Evolutionary conservation across 2,888 invertebrate species (phyloP).

Genomic region (Epinotia nisella): DNA sequence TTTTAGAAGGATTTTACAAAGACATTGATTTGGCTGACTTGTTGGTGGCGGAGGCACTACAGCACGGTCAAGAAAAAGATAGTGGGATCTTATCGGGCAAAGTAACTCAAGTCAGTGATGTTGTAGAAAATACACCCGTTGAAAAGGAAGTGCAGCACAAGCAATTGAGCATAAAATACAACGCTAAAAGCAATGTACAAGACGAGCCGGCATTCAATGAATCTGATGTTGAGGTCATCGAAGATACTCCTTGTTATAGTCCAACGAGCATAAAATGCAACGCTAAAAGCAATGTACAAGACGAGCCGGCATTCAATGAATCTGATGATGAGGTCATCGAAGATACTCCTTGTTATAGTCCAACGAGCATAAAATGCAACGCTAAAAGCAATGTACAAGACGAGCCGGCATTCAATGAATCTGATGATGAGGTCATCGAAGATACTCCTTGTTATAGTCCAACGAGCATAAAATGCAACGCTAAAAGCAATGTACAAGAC

Average conservation of each 20-base stretch:
- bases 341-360: conserved; percentile 61
- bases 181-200: conserved; percentile 50
- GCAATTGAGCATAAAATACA: conserved; percentile 40
- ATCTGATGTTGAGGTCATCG: conserved; percentile 63
- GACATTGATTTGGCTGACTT: conserved; percentile 64
- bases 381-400: conserved; percentile 51
- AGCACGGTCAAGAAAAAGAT: conserved; percentile 51
- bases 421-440: conserved; percentile 62
- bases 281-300: conserved; percentile 50
- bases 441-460: conserved; percentile 62
- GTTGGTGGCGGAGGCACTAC: conserved; percentile 65
- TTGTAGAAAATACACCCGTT: conserved; percentile 57
- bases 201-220: conserved; percentile 66
- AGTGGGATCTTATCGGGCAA: conserved; percentile 56
- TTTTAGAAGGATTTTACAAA: conserved; percentile 57
- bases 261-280: conserved; percentile 45
- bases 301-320: conserved; percentile 65
- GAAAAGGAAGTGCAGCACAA: conserved; percentile 43
- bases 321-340: conserved; percentile 64
- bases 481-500: conserved; percentile 51
- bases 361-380: conserved; percentile 45
- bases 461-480: conserved; percentile 45
- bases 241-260: conserved; percentile 60
- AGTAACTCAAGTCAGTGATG: conserved; percentile 53
- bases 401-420: conserved; percentile 66